Evolutionary conservation across 2,113 vertebrate species (phyloP).

Genomic region (Naja naja): DNA sequence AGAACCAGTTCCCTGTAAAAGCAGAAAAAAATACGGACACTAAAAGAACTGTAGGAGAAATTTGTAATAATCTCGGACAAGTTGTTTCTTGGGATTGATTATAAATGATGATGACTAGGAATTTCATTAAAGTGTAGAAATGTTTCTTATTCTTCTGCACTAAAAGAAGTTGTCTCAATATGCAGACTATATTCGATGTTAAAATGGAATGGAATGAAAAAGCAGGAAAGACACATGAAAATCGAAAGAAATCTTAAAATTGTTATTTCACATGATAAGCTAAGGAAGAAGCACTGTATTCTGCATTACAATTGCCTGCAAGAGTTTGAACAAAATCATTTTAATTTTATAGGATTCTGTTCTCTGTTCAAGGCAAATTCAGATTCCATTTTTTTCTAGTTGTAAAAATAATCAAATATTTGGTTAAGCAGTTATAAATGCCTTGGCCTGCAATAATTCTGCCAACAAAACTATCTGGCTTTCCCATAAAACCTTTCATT

Average conservation of each 20-base stretch:
- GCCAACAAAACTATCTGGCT: neutral
- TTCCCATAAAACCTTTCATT: neutral
- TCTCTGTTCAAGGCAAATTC: neutral
- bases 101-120: neutral
- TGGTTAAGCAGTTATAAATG: neutral
- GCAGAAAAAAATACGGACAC: constrained; percentile 66
- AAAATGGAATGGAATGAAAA: constrained; percentile 29
- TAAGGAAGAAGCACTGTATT: constrained; percentile 43
- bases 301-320: constrained; percentile 27
- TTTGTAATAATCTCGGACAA: neutral
- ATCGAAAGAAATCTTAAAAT: constrained; percentile 37
- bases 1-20: constrained; percentile 72
- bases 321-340: constrained; percentile 19
- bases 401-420: neutral
- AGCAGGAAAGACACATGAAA: constrained; percentile 32
- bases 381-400: neutral
- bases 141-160: neutral
- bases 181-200: constrained; percentile 29
- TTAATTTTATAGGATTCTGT: constrained; percentile 6
- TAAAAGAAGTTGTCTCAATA: constrained; percentile 35
- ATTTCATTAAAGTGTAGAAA: constrained; percentile 4
- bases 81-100: constrained; percentile 25
- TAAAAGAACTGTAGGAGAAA: constrained; percentile 30
- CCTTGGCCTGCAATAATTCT: neutral
- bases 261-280: constrained; percentile 24